Base-by-base conservation (phyloP, 2,113 vertebrate species). In the Pyrgilauda ruficollis region DNA sequence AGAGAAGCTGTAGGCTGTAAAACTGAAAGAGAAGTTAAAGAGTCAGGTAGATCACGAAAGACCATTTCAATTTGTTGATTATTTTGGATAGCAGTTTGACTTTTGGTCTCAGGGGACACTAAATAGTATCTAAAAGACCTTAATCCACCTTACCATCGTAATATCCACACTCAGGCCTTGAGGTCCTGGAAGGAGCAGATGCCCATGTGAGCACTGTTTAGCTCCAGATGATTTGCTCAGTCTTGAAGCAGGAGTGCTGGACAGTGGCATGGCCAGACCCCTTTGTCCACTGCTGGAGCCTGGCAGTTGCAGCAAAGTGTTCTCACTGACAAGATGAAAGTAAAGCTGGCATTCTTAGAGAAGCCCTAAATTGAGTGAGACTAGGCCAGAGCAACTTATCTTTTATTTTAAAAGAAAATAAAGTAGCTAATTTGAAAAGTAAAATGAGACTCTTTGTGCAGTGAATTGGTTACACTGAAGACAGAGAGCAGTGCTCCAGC, bases 1-100 rank as follows among this genome's bases (percentile, higher is more conserved):
- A 63, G 70, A 79, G 66, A 90, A 79, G 44, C 81, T 85, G 28
- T 46, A 85, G 43, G 31, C 70, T 85, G 39, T 83, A 69, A 78
- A 94, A 69, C 46, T 52, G 30, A 61, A 87, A 70, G 33, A 55
- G 41, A 82, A 85, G 61, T 85, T 27, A 41, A 87, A 89, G 58
- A 49, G 56, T 61, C 50, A 55, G 17, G n/a, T 53, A 58, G 49
- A 84, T 79, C 14, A 26, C 53, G 49, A 10, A 84, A 64, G 49
- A 87, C 58, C 62, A 14, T 74, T 84, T 63, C 30, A 14, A 37
- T 62, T 85, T 84, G 26, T 0, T 85, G 61, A 58, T 87, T 87
- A 11, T 85, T 87, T 90, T 73, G 75, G 46, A 83, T n/a, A 82
- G 27, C 56, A 76, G 0, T 47, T 78, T 72, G 31, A 66, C 39